Evolutionary conservation across 2,888 invertebrate species (phyloP).

Genomic region (Laothoe populi): DNA sequence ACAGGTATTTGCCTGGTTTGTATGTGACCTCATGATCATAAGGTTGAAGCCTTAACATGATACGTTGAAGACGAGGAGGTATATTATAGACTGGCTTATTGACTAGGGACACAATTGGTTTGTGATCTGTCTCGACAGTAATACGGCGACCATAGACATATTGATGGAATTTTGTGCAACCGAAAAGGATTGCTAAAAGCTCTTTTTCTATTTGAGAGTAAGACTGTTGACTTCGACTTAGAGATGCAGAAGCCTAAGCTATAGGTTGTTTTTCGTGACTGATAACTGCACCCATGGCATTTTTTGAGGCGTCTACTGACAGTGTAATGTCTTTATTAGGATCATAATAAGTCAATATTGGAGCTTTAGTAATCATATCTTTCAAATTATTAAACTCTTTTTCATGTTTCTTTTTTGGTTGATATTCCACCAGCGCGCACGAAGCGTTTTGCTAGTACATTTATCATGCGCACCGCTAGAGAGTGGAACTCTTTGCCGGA

Average conservation of each 20-base stretch:
- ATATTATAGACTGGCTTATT: not conserved
- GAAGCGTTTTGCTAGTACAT: too few relatives aligned
- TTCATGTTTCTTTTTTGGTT: too few relatives aligned
- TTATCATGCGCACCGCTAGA: too few relatives aligned
- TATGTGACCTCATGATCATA: conserved; percentile 37
- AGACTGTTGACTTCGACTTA: conserved; percentile 21
- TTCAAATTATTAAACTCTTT: conserved; percentile 16
- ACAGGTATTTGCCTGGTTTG: conserved; percentile 38
- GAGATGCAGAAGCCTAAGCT: conserved; percentile 23
- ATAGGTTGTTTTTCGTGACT: conserved; percentile 22
- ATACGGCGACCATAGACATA: conserved; percentile 26
- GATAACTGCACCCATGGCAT: conserved; percentile 26
- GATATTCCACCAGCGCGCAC: too few relatives aligned
- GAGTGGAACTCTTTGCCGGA: too few relatives aligned
- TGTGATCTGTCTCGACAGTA: conserved; percentile 1
- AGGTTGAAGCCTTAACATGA: conserved; percentile 37
- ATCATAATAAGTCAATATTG: conserved; percentile 1
- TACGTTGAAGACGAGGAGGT: conserved; percentile 49
- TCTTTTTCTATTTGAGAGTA: conserved; percentile 31
- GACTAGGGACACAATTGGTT: not conserved
- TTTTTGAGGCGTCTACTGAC: conserved; percentile 26
- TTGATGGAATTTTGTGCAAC: conserved; percentile 31
- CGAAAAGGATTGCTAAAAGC: conserved; percentile 27
- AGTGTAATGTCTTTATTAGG: conserved; percentile 3
- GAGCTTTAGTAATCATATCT: not conserved